Percentiles rank a stretch among this genome's conserved stretches.
Conservation (phyloP, 1,140 invertebrate genomes). For the Saccostrea glomerata region DNA sequence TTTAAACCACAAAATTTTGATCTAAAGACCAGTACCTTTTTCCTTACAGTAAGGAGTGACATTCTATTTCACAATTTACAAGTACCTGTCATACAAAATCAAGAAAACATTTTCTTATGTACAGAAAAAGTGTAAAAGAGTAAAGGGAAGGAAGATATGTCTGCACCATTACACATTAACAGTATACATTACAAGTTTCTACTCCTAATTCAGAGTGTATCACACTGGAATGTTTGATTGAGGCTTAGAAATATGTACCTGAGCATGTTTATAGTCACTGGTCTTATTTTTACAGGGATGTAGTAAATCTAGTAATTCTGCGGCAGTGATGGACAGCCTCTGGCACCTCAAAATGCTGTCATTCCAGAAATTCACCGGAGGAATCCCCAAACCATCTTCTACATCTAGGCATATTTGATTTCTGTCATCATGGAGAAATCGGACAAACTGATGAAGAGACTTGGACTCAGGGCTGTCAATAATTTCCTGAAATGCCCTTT, state of each 20-base stretch:
- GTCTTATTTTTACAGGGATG: not conserved
- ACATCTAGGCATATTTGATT: not conserved
- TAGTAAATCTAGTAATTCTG: not conserved
- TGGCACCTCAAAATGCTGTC: slow-evolving; percentile 32
- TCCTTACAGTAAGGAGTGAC: too few relatives aligned
- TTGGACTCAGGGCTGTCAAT: not conserved
- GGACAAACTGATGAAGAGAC: slow-evolving; percentile 31
- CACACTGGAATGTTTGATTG: too few relatives aligned
- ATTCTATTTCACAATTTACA: too few relatives aligned
- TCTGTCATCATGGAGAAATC: not conserved
- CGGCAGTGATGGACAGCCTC: not conserved
- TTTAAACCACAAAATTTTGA: too few relatives aligned
- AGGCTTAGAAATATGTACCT: not conserved
- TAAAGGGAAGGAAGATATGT: too few relatives aligned
- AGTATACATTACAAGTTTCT: too few relatives aligned
- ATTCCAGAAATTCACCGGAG: slow-evolving; percentile 20
- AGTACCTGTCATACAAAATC: too few relatives aligned
- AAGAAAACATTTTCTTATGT: too few relatives aligned
- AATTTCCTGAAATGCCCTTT: slow-evolving; percentile 29
- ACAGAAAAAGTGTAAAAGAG: too few relatives aligned
- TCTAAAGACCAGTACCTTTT: too few relatives aligned
- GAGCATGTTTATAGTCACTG: not conserved
- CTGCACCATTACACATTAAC: too few relatives aligned
- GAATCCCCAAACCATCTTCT: slow-evolving; percentile 37
- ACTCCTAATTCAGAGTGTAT: too few relatives aligned